Evolutionary conservation across 2,797 vertebrate genomes (phyloP).

Genomic region (Morus bassanus): DNA sequence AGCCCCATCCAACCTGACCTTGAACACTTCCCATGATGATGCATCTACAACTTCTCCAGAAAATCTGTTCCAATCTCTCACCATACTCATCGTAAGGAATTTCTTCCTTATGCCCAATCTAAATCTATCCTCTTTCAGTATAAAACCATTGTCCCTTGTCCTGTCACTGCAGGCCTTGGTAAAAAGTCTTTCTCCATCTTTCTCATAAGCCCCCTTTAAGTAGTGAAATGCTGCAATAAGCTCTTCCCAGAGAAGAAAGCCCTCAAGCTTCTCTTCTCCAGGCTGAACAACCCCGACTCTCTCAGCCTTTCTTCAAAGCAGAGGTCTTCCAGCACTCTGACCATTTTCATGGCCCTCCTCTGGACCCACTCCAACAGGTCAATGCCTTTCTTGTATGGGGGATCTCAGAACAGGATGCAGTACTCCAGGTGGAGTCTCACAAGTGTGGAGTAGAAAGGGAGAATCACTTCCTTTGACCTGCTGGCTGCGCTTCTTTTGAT

Average conservation of each 20-base stretch:
- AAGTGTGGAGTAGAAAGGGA: not conserved
- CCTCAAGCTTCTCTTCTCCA: not conserved
- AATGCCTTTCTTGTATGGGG: too few relatives aligned
- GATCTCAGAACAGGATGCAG: not conserved
- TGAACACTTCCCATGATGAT: not conserved
- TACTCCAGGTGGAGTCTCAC: not conserved
- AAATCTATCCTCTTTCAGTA: not conserved
- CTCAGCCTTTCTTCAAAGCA: not conserved
- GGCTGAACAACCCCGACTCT: not conserved
- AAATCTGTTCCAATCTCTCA: not conserved
- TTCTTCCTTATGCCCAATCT: not conserved
- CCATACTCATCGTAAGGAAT: not conserved
- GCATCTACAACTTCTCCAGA: not conserved
- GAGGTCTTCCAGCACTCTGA: not conserved
- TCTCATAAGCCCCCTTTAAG: not conserved
- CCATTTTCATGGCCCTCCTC: not conserved
- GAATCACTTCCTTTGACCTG: not conserved
- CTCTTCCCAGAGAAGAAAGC: not conserved
- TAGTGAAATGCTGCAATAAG: not conserved
- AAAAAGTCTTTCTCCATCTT: not conserved
- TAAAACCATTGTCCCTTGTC: not conserved
- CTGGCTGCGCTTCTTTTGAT: not conserved
- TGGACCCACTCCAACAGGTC: not conserved
- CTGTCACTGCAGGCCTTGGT: not conserved
- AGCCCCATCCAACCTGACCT: not conserved